These are phyloP conservation scores for Vanessa cardui DNA, from an alignment of 2,888 invertebrate species.

Conservation along the genomic window DNA sequence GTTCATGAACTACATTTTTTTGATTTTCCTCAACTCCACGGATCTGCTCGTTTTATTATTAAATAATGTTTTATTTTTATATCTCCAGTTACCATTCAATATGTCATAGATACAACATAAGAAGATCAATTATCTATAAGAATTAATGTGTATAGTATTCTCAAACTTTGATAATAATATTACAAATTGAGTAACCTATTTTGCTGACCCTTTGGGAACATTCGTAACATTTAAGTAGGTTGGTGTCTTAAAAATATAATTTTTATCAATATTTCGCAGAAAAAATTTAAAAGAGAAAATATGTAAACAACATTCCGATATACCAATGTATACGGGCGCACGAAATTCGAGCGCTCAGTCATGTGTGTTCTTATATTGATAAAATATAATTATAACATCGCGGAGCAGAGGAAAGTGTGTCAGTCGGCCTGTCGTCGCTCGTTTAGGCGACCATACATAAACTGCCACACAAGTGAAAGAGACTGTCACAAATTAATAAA, in stretches of 20 bases:
- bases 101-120: no score
- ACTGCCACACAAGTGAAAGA: conserved; percentile 34
- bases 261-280: conserved; percentile 1
- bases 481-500: conserved; percentile 36
- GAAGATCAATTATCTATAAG: no score
- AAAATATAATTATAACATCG: conserved; percentile 65
- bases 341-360: conserved; percentile 41
- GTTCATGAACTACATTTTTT: conserved; percentile 20
- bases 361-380: conserved; percentile 50
- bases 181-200: no score
- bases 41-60: neutral
- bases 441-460: conserved; percentile 39
- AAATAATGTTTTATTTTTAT: neutral
- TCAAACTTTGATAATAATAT: no score
- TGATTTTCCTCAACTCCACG: conserved; percentile 6
- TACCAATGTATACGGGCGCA: conserved; percentile 1
- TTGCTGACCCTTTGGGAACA: no score
- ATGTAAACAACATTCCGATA: conserved; percentile 30
- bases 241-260: neutral
- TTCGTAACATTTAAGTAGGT: conserved; percentile 7
- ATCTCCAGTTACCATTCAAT: no score
- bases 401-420: conserved; percentile 64
- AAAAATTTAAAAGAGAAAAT: conserved; percentile 21
- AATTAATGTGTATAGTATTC: no score
- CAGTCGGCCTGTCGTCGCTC: conserved; percentile 59